Base-by-base conservation (phyloP, 2,113 vertebrate species). In the Vimba vimba region DNA sequence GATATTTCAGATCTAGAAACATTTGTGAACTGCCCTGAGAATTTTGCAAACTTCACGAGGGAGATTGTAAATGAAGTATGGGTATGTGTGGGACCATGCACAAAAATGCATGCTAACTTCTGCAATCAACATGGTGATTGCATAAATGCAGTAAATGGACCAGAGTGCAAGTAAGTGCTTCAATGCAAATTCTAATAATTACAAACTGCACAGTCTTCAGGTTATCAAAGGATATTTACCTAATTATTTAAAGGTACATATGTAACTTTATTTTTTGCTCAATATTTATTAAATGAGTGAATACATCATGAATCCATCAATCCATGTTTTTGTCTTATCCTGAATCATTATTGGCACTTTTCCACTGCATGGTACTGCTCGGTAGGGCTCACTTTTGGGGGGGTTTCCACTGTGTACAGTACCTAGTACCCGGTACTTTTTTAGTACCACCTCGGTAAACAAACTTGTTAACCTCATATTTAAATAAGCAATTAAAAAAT, bases 51-150 rank as follows among this genome's bases (percentile, higher is more conserved):
- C 84, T 93, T 94, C 84, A 93, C 92, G 36, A 1, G 81, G 11
- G 85, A 84, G 39, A 11, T 94, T 10, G 39, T 2, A 43, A 59
- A 89, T 33, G 93, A 76, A 52, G 17, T 52, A n/a, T 94, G 93
- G 94, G 45, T 74, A 45, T 95, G 94, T 88, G 66, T 55, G 59
- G 93, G 93, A 79, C 83, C 87, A n/a, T 94, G 94, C 83, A 89
- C 86, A 80, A 88, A 8, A 10, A 69, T 30, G 30, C 30, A 85
- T 23, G 82, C 80, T 0, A 15, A 84, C 77, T 93, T 90, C 89
- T 95, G 94, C 82, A 86, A 91, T 84, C 47, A 59, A 11, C 92
- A 89, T 30, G 94, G 94, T 27, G 1, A 87, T 11, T 95, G 94
- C 79, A 2, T 25, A 0, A 95, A 95, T 86, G 0, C 83, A 4